phyloP scores from a whole-genome alignment of 30 jellyfish, hydroid and myxozoan genomes.

The Nemopilema nomurai region DNA sequence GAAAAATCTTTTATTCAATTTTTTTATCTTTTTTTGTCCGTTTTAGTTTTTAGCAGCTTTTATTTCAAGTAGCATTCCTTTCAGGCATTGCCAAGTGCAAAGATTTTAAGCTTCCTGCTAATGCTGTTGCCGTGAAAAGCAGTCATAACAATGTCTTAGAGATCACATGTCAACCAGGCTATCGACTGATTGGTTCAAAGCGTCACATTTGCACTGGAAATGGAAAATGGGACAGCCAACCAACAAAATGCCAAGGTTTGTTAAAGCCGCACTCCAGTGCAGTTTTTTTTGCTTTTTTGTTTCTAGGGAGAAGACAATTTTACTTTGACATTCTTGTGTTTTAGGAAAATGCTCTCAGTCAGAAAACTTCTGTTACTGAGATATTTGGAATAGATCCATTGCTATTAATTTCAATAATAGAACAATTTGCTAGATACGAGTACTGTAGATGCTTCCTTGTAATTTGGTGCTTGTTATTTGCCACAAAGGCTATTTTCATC shows the following conservation, averaged over 20 bases:
- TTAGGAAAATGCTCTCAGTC: neutral
- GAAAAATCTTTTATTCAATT: no score
- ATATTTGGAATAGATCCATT: neutral
- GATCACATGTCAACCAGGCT: slow-evolving; percentile 47
- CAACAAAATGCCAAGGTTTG: slow-evolving; percentile 64
- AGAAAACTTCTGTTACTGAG: neutral
- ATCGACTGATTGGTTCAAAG: slow-evolving; percentile 52
- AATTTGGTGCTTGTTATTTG: no score
- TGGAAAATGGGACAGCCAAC: slow-evolving; percentile 59
- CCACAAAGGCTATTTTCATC: neutral
- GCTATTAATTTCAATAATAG: neutral
- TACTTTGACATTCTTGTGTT: no score
- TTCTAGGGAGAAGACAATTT: neutral
- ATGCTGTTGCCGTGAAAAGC: slow-evolving; percentile 28
- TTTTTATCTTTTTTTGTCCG: no score
- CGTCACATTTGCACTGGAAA: slow-evolving; percentile 52
- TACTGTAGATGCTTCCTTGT: no score
- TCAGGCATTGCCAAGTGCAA: neutral
- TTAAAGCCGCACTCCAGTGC: neutral
- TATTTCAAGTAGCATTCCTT: no score
- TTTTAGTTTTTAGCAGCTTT: no score
- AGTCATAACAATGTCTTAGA: slow-evolving; percentile 17
- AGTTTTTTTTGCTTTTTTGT: neutral
- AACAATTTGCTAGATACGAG: neutral
- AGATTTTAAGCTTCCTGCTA: slow-evolving; percentile 28